phyloP scores from a whole-genome alignment of 2,888 invertebrate genomes.

The Agonopterix arenella region DNA sequence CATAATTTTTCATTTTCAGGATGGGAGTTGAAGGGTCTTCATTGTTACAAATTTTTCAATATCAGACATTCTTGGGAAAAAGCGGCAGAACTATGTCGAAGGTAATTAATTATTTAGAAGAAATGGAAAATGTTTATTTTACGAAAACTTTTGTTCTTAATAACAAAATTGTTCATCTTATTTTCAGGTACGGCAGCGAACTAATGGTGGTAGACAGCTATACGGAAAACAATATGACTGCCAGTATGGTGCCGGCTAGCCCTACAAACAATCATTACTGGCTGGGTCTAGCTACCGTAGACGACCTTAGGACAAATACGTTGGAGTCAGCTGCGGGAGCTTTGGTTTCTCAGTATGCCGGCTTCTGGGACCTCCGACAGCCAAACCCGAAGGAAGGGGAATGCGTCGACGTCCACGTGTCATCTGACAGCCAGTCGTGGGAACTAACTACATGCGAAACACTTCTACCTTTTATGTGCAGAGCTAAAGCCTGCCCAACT shows the following conservation, averaged over 20 bases:
- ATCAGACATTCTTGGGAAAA: slow-evolving; percentile 97
- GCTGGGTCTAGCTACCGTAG: slow-evolving; percentile 93
- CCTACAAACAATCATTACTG: slow-evolving; percentile 88
- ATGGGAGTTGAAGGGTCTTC: slow-evolving; percentile 93
- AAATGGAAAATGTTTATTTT: neutral
- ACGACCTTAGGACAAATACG: slow-evolving; percentile 95
- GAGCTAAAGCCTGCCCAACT: slow-evolving; percentile 91
- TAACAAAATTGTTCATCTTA: slow-evolving; percentile 3
- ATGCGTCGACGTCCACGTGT: slow-evolving; percentile 89
- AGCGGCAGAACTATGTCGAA: slow-evolving; percentile 95
- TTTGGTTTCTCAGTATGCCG: slow-evolving; percentile 94
- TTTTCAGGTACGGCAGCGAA: slow-evolving; percentile 94
- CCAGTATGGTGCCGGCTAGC: slow-evolving; percentile 83
- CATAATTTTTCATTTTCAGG: slow-evolving; percentile 79
- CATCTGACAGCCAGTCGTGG: slow-evolving; percentile 91
- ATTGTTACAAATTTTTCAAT: slow-evolving; percentile 97
- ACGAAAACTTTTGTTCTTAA: neutral
- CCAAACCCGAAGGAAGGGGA: slow-evolving; percentile 92
- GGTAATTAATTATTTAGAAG: slow-evolving; percentile 76
- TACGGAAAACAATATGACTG: slow-evolving; percentile 93
- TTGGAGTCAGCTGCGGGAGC: slow-evolving; percentile 94
- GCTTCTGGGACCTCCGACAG: slow-evolving; percentile 94
- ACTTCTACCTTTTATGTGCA: slow-evolving; percentile 95
- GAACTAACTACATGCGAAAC: slow-evolving; percentile 96
- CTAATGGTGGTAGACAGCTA: slow-evolving; percentile 94